Percentiles rank a stretch among this genome's conserved stretches.
Conservation (phyloP, 2,888 invertebrate genomes). For the Ametastegia equiseti region DNA sequence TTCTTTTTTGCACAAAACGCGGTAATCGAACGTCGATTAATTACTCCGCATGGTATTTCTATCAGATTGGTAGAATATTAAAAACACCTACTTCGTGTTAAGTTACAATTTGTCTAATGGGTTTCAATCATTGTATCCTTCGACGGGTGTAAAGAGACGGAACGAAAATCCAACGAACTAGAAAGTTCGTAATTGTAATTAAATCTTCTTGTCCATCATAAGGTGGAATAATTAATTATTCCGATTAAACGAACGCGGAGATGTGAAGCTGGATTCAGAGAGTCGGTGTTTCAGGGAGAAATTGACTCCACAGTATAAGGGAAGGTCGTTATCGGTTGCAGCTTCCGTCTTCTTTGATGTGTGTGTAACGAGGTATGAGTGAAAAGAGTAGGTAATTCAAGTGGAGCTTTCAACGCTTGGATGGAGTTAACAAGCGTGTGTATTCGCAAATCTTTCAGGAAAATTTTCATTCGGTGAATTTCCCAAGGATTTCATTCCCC, state of each 20-base stretch:
- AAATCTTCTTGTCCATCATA: too few relatives aligned
- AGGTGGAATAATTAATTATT: not conserved
- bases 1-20: too few relatives aligned
- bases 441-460: not conserved
- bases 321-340: not conserved
- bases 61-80: not conserved
- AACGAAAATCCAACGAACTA: not conserved
- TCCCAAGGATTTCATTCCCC: not conserved
- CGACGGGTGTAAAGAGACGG: not conserved
- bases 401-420: not conserved
- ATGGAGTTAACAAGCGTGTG: not conserved
- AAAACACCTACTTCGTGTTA: not conserved
- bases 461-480: not conserved
- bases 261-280: not conserved
- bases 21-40: not conserved
- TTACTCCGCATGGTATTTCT: not conserved
- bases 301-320: not conserved
- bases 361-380: slow-evolving; percentile 6
- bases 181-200: not conserved
- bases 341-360: not conserved
- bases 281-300: not conserved
- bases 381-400: not conserved
- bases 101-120: not conserved
- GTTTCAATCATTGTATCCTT: not conserved
- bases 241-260: not conserved